Evolutionary conservation across 2,797 vertebrate genomes (phyloP).

Genomic region (Thripadectes ignobilis): DNA sequence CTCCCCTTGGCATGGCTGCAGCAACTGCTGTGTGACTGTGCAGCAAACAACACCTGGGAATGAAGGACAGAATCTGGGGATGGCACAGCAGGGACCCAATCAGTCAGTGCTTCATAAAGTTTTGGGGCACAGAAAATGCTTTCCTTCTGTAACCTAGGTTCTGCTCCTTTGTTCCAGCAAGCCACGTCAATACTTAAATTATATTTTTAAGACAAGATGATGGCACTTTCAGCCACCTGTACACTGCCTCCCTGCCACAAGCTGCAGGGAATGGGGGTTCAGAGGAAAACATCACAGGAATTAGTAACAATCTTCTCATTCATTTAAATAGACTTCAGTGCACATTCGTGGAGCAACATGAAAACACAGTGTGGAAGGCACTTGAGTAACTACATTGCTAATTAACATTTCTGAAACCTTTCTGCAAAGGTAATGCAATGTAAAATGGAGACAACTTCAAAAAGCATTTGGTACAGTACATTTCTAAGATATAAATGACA

Average conservation of each 20-base stretch:
- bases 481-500: not conserved
- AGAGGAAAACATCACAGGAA: not conserved
- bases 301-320: not conserved
- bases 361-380: not conserved
- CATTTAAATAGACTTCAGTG: not conserved
- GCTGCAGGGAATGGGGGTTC: not conserved
- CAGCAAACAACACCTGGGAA: not conserved
- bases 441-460: not conserved
- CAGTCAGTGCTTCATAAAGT: not conserved
- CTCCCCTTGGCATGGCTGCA: not conserved
- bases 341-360: not conserved
- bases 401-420: not conserved
- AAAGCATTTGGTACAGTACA: not conserved
- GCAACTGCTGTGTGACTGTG: not conserved
- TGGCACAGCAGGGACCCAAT: not conserved
- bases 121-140: not conserved
- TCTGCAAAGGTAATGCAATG: not conserved
- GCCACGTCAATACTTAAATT: not conserved
- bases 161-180: not conserved
- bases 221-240: not conserved
- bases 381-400: not conserved
- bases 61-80: not conserved
- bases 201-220: not conserved
- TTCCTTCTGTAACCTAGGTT: not conserved
- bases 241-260: not conserved